Conservation (phyloP, 2,113 vertebrate genomes). For the Perca fluviatilis region DNA sequence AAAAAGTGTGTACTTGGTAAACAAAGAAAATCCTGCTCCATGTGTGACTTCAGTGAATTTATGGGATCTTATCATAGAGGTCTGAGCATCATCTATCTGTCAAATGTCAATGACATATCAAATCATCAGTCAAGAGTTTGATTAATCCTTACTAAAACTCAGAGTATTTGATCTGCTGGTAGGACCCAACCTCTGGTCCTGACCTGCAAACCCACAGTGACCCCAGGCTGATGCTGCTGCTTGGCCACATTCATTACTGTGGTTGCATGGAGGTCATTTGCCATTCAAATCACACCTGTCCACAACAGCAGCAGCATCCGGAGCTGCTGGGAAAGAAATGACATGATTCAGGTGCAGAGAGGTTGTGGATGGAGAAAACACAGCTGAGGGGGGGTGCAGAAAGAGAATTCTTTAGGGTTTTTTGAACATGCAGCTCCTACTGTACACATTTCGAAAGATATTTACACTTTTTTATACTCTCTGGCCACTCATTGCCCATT, state of each 20-base stretch:
- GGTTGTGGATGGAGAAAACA: neutral
- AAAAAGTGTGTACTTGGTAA: slow-evolving; percentile 54
- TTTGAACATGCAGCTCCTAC: neutral
- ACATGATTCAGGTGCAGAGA: slow-evolving; percentile 17
- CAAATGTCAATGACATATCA: neutral
- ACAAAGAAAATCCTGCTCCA: slow-evolving; percentile 1
- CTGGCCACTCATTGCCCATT: neutral
- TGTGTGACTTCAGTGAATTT: slow-evolving; percentile 8
- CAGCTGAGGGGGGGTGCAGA: neutral
- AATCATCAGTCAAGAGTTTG: neutral
- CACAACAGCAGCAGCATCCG: slow-evolving; percentile 67
- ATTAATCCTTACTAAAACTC: neutral
- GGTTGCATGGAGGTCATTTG: slow-evolving; percentile 72
- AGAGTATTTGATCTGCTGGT: neutral
- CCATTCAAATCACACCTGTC: slow-evolving; percentile 73
- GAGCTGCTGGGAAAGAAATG: slow-evolving; percentile 32
- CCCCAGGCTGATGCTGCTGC: slow-evolving; percentile 1
- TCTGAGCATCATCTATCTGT: neutral
- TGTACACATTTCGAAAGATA: neutral
- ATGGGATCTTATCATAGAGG: neutral
- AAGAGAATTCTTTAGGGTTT: neutral
- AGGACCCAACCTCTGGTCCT: neutral
- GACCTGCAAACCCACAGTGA: slow-evolving; percentile 13
- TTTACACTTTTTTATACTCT: neutral
- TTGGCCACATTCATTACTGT: slow-evolving; percentile 22